Conservation (phyloP, 2,888 invertebrate species). For the Mesorhabditis spiculigera region DNA sequence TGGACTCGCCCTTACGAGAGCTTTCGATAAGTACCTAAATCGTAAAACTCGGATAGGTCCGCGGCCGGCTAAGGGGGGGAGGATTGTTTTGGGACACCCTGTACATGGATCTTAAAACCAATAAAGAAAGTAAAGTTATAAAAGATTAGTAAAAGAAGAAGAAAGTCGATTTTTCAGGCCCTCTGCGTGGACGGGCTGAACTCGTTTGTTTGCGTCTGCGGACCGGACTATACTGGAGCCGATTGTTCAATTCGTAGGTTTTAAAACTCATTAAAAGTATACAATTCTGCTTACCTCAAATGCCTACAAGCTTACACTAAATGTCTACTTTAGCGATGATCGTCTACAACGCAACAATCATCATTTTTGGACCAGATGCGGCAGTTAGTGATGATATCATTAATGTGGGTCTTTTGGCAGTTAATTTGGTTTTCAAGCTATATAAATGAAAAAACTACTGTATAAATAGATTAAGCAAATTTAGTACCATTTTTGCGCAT, state of each 20-base stretch:
- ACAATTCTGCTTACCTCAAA: background rate
- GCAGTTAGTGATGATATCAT: background rate
- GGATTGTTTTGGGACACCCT: too few relatives aligned
- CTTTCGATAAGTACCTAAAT: too few relatives aligned
- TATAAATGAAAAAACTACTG: too few relatives aligned
- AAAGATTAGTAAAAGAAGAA: too few relatives aligned
- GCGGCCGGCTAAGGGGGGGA: too few relatives aligned
- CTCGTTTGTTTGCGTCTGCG: background rate
- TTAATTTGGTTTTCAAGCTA: too few relatives aligned
- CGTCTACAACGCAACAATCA: background rate
- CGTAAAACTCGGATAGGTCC: too few relatives aligned
- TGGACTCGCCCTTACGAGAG: too few relatives aligned
- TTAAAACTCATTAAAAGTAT: background rate
- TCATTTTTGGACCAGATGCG: background rate
- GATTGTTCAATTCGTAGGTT: background rate
- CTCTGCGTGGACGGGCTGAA: background rate
- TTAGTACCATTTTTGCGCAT: background rate
- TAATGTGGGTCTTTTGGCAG: background rate
- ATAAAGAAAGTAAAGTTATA: too few relatives aligned
- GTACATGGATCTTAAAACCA: too few relatives aligned
- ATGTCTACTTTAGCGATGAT: background rate
- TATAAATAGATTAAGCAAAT: too few relatives aligned
- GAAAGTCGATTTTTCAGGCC: too few relatives aligned
- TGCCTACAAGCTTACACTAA: background rate
- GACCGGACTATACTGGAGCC: background rate